These are phyloP conservation scores for Peucedramus taeniatus DNA, from an alignment of 2,113 vertebrate genomes.

Conservation along the genomic window DNA sequence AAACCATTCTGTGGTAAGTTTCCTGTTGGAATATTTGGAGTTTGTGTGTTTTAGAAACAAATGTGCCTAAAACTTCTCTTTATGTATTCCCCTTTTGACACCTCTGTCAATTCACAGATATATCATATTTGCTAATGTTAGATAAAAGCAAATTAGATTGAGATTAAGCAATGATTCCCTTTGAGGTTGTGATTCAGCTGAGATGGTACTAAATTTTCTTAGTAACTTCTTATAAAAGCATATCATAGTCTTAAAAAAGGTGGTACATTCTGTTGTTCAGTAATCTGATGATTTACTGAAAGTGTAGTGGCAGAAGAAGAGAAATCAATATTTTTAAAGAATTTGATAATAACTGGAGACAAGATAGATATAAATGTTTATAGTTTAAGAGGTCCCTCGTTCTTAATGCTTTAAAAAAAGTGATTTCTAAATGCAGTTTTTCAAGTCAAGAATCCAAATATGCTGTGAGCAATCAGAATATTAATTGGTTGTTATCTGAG, in stretches of 20 bases:
- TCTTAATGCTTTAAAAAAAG: neutral
- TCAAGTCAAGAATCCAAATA: neutral
- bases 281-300: neutral
- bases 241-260: neutral
- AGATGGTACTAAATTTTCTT: neutral
- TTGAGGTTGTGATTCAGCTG: neutral
- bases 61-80: neutral
- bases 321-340: neutral
- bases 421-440: neutral
- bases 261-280: neutral
- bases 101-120: neutral
- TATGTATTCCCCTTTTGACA: neutral
- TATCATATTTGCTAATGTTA: neutral
- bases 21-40: neutral
- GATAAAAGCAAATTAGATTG: neutral
- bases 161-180: neutral
- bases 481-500: neutral
- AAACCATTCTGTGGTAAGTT: neutral
- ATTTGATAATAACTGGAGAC: neutral
- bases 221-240: neutral
- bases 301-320: neutral
- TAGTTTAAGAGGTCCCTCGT: neutral
- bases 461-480: neutral
- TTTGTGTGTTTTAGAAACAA: neutral
- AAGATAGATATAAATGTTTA: neutral